Evolutionary conservation across 2,797 vertebrate genomes (phyloP).

Genomic region (Cryptoblepharus egeriae): DNA sequence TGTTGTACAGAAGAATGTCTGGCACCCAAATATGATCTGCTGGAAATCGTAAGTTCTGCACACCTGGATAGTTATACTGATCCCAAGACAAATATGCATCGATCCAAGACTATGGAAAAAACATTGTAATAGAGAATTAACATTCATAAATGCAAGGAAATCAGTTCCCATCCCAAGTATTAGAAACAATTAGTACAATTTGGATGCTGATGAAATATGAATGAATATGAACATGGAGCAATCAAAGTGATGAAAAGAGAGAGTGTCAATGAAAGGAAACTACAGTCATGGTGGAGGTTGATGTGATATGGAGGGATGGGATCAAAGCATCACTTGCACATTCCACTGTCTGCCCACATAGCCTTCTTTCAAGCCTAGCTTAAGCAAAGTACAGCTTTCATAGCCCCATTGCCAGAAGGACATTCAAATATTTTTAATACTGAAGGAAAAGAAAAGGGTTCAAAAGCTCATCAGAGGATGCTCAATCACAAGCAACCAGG

Average conservation of each 20-base stretch:
- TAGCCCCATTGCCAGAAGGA: neutral
- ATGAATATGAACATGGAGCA: slow-evolving; percentile 3
- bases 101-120: slow-evolving; percentile 81
- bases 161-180: neutral
- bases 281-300: neutral
- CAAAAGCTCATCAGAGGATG: neutral
- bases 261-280: neutral
- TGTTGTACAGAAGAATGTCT: slow-evolving; percentile 93
- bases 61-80: slow-evolving; percentile 83
- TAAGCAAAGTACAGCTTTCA: neutral
- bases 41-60: slow-evolving; percentile 89
- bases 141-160: slow-evolving; percentile 19
- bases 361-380: neutral
- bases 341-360: neutral
- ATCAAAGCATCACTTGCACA: neutral
- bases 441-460: neutral
- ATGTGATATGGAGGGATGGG: neutral
- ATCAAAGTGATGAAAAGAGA: neutral
- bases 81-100: slow-evolving; percentile 89
- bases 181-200: neutral
- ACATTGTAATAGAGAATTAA: slow-evolving; percentile 15
- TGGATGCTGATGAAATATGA: neutral
- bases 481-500: neutral
- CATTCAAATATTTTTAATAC: neutral
- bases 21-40: slow-evolving; percentile 89